Evolutionary conservation across 1,140 invertebrate genomes (phyloP).

Genomic region (Agraylea sexmaculata): DNA sequence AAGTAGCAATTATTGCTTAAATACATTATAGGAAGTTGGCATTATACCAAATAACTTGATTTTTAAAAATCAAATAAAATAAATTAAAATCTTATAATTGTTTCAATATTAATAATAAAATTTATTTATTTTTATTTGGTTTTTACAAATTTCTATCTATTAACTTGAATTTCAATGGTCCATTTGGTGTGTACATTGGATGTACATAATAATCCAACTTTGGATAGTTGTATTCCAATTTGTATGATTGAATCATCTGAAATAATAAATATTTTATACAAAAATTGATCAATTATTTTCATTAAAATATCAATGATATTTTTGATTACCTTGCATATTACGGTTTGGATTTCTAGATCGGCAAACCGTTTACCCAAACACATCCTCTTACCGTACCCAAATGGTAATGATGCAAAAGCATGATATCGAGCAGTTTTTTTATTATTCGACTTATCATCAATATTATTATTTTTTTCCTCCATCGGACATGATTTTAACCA

Average conservation of each 20-base stretch:
- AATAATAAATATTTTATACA: slow-evolving; percentile 26
- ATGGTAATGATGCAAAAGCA: slow-evolving; percentile 58
- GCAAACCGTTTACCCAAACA: slow-evolving; percentile 62
- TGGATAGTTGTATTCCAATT: slow-evolving; percentile 51
- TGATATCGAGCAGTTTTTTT: slow-evolving; percentile 27
- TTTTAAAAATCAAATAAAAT: too few species aligned
- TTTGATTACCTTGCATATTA: slow-evolving; percentile 49
- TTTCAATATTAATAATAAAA: background rate
- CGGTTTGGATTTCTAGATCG: slow-evolving; percentile 58
- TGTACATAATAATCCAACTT: slow-evolving; percentile 56
- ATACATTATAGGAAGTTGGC: background rate
- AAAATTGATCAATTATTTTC: background rate
- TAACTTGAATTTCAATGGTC: slow-evolving; percentile 49
- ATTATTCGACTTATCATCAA: too few species aligned
- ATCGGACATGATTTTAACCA: slow-evolving; percentile 46
- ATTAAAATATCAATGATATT: background rate
- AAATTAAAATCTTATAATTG: too few species aligned
- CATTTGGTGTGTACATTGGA: slow-evolving; percentile 64
- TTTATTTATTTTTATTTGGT: background rate
- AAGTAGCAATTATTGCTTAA: background rate
- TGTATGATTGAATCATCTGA: slow-evolving; percentile 55
- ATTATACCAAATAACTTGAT: too few species aligned
- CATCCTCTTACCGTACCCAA: slow-evolving; percentile 63
- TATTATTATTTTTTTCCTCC: background rate
- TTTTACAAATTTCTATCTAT: slow-evolving; percentile 27